Conservation (phyloP, 2,797 vertebrate species). For the Parotocinclus haroldoi region DNA sequence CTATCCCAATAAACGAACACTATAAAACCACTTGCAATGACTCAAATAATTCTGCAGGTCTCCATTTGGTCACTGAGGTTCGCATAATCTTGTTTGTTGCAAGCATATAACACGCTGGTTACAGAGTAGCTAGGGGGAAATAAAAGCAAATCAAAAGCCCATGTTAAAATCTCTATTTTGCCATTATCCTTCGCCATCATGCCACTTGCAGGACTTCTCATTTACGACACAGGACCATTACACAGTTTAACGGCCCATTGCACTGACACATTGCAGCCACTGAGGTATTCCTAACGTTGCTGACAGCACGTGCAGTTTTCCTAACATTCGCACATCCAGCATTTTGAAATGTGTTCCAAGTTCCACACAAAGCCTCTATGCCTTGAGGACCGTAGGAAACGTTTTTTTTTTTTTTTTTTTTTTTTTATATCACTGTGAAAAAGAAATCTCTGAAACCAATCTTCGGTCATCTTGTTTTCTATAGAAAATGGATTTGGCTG, state of each 20-base stretch:
- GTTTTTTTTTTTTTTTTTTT: no score
- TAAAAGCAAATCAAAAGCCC: slow-evolving; percentile 39
- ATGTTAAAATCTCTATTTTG: slow-evolving; percentile 56
- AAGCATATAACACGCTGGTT: slow-evolving; percentile 68
- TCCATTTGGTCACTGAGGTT: slow-evolving; percentile 62
- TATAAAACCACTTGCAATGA: slow-evolving; percentile 60
- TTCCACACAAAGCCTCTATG: neutral
- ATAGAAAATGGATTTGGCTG: slow-evolving; percentile 37
- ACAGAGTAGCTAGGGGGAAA: slow-evolving; percentile 58
- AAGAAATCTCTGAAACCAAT: slow-evolving; percentile 6
- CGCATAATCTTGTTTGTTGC: slow-evolving; percentile 61
- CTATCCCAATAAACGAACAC: slow-evolving; percentile 66
- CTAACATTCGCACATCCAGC: slow-evolving; percentile 6
- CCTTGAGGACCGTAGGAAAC: neutral
- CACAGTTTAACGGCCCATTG: slow-evolving; percentile 40
- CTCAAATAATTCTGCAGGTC: slow-evolving; percentile 66
- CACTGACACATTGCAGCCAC: slow-evolving; percentile 24
- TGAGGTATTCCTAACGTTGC: slow-evolving; percentile 15
- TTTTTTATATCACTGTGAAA: neutral
- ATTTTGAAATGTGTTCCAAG: slow-evolving; percentile 13
- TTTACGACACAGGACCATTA: slow-evolving; percentile 30
- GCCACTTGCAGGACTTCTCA: slow-evolving; percentile 31
- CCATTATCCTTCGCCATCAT: slow-evolving; percentile 48
- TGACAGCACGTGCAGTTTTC: slow-evolving; percentile 14
- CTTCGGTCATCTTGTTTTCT: slow-evolving; percentile 27